phyloP scores from a whole-genome alignment of 2,113 vertebrate species.

The Phyllostomus hastatus region DNA sequence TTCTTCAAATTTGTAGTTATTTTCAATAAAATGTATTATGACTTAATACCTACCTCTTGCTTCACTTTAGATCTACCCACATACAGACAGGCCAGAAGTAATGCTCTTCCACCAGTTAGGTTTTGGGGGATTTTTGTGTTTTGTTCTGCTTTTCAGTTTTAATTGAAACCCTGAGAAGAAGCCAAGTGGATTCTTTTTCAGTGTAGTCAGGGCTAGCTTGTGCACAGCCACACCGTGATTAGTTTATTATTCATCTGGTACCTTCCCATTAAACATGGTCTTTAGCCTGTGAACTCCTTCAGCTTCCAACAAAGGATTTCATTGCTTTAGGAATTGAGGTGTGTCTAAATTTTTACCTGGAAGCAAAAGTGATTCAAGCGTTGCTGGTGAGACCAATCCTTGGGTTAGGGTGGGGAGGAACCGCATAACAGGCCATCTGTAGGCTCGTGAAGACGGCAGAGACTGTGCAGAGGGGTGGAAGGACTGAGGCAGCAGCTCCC shows the following conservation, averaged over 20 bases:
- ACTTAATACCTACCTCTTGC: not conserved
- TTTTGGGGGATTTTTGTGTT: constrained; percentile 11
- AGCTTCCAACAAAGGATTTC: constrained; percentile 69
- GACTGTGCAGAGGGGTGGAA: not conserved
- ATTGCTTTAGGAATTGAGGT: constrained; percentile 71
- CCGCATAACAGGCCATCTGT: constrained; percentile 36
- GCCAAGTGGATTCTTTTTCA: constrained; percentile 23
- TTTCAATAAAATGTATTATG: not conserved
- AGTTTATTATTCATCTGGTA: constrained; percentile 56
- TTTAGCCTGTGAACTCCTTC: constrained; percentile 62
- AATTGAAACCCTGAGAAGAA: not conserved
- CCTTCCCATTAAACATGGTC: constrained; percentile 57
- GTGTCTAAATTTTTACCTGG: constrained; percentile 72
- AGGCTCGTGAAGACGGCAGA: not conserved
- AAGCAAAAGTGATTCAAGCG: constrained; percentile 69
- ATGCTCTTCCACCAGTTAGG: not conserved
- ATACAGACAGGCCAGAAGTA: not conserved
- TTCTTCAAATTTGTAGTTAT: not conserved
- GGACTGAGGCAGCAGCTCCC: not conserved
- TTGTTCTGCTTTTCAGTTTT: constrained; percentile 8
- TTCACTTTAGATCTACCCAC: not conserved
- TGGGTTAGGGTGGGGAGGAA: constrained; percentile 49
- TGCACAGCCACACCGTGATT: constrained; percentile 48
- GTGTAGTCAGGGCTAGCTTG: constrained; percentile 1
- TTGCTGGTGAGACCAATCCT: constrained; percentile 67